Percentiles rank a stretch among this genome's conserved stretches.
phyloP scores from a whole-genome alignment of 2,113 vertebrate genomes.

The Taurulus bubalis region DNA sequence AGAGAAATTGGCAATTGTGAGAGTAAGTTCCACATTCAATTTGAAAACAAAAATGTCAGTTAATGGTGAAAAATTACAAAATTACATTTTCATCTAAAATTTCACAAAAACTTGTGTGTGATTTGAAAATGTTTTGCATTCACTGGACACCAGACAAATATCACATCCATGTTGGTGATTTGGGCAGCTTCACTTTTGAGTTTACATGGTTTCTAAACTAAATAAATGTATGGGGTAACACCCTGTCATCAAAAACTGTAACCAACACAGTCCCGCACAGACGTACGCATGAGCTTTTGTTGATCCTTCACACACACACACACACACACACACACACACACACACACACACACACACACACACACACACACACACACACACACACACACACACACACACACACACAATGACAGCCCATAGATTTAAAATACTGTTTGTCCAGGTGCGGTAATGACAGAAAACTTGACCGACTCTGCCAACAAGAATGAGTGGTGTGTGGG shows the following conservation, averaged over 20 bases:
- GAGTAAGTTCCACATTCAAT: background rate
- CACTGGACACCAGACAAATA: background rate
- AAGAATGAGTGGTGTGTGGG: constrained; percentile 11
- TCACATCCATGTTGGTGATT: background rate
- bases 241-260: background rate
- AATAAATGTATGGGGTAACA: background rate
- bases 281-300: constrained; percentile 4
- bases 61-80: background rate
- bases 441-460: constrained; percentile 71
- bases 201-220: background rate
- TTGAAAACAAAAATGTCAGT: background rate
- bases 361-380: too few relatives aligned
- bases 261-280: background rate
- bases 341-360: too few relatives aligned
- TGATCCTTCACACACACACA: constrained; percentile 19
- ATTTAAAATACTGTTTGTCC: constrained; percentile 68
- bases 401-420: constrained; percentile 12
- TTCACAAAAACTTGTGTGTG: background rate
- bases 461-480: constrained; percentile 15
- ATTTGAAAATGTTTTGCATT: background rate
- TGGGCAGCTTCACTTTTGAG: background rate
- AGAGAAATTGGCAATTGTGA: background rate
- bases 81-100: too few relatives aligned
- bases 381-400: too few relatives aligned
- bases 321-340: constrained; percentile 1